Conservation (phyloP, 2,797 vertebrate species). For the Chelon auratus region DNA sequence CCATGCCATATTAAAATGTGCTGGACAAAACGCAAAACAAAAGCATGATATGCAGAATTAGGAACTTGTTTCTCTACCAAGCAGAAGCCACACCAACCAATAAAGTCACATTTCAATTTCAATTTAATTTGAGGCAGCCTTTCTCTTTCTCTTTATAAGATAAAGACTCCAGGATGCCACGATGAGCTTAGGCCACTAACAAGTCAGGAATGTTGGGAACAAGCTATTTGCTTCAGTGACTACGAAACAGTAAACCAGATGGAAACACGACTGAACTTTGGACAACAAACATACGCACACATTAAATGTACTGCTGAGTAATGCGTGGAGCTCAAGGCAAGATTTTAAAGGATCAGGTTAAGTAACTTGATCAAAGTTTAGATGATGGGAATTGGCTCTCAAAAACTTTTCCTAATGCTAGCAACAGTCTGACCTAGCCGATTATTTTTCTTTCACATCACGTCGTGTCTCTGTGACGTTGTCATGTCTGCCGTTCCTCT, state of each 20-base stretch:
- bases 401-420: neutral
- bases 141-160: slow-evolving; percentile 2
- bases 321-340: neutral
- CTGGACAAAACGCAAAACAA: neutral
- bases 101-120: neutral
- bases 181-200: slow-evolving; percentile 61
- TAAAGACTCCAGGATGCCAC: slow-evolving; percentile 23
- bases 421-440: neutral
- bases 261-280: slow-evolving; percentile 36
- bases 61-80: neutral
- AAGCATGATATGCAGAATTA: slow-evolving; percentile 3
- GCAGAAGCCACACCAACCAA: slow-evolving; percentile 3
- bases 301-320: slow-evolving; percentile 3
- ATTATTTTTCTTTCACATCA: slow-evolving; percentile 18
- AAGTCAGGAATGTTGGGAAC: slow-evolving; percentile 50
- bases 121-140: slow-evolving; percentile 8
- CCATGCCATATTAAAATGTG: neutral
- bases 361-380: neutral
- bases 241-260: slow-evolving; percentile 30
- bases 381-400: neutral
- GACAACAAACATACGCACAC: slow-evolving; percentile 16
- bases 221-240: slow-evolving; percentile 39
- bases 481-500: slow-evolving; percentile 14
- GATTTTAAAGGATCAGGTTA: neutral
- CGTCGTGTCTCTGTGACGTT: slow-evolving; percentile 22